Evolutionary conservation across 2,888 invertebrate species (phyloP).

Genomic region (Diarsia rubi): DNA sequence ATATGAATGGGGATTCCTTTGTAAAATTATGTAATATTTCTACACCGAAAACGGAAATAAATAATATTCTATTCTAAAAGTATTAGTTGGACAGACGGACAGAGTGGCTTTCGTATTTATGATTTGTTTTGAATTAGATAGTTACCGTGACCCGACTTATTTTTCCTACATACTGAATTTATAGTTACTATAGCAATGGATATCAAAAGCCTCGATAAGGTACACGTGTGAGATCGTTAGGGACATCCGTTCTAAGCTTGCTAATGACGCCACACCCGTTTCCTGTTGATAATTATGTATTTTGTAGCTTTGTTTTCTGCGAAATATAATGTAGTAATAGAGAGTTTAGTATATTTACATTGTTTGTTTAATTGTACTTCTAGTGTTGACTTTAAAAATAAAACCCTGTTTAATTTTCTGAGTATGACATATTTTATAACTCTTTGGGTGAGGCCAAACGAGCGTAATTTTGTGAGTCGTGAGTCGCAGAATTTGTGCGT

Average conservation of each 20-base stretch:
- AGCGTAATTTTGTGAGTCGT: too few relatives aligned
- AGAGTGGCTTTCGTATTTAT: not conserved
- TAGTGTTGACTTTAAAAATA: not conserved
- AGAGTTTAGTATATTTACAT: too few relatives aligned
- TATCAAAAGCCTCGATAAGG: constrained; percentile 3
- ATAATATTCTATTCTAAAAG: too few relatives aligned
- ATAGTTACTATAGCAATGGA: constrained; percentile 3
- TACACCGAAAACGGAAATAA: too few relatives aligned
- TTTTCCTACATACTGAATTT: not conserved
- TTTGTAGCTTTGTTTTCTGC: not conserved
- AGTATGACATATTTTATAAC: not conserved
- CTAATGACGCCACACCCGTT: not conserved
- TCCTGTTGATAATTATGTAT: not conserved
- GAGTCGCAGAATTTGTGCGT: too few relatives aligned
- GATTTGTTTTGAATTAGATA: not conserved
- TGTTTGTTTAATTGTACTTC: too few relatives aligned
- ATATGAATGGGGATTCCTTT: too few relatives aligned
- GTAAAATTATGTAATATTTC: too few relatives aligned
- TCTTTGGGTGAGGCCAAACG: too few relatives aligned
- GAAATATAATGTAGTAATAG: not conserved
- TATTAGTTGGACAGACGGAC: not conserved
- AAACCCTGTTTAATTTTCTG: not conserved
- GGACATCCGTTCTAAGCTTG: constrained; percentile 8
- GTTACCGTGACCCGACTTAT: not conserved
- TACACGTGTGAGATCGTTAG: constrained; percentile 11